A percentile compares a stretch with the other conserved stretches of the same genome.
Conservation (phyloP, 2,113 vertebrate species). For the Apodemus speciosus region DNA sequence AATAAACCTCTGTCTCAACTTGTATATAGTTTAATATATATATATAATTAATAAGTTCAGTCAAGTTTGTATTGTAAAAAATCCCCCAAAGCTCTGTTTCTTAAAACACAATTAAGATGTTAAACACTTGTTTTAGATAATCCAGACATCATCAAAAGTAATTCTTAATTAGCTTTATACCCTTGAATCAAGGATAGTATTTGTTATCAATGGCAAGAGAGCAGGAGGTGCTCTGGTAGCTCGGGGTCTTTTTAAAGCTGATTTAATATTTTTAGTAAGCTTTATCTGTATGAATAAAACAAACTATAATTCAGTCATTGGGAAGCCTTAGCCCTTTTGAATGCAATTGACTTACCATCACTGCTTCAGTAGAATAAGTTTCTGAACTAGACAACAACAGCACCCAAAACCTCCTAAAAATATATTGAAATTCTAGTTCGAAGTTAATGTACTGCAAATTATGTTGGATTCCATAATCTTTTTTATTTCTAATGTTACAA, state of each 20-base stretch:
- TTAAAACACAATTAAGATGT: constrained; percentile 56
- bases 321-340: constrained; percentile 34
- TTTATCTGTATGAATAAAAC: constrained; percentile 49
- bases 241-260: constrained; percentile 68
- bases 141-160: constrained; percentile 63
- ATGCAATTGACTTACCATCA: constrained; percentile 52
- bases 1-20: constrained; percentile 50
- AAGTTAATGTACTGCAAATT: not conserved
- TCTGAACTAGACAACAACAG: constrained; percentile 4
- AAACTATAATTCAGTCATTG: not conserved
- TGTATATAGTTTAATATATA: constrained; percentile 57
- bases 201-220: constrained; percentile 17
- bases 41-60: constrained; percentile 33
- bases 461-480: constrained; percentile 3
- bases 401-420: constrained; percentile 33
- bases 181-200: constrained; percentile 66
- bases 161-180: constrained; percentile 66
- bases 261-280: constrained; percentile 70
- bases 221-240: not conserved
- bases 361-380: not conserved
- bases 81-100: constrained; percentile 5
- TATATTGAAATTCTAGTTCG: constrained; percentile 11
- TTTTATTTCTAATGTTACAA: constrained; percentile 13
- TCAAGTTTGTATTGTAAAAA: constrained; percentile 41
- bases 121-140: constrained; percentile 48